Percentiles rank a stretch among this genome's conserved stretches.
Evolutionary conservation across 2,113 vertebrate species (phyloP).

Genomic region (Apteryx mantelli): DNA sequence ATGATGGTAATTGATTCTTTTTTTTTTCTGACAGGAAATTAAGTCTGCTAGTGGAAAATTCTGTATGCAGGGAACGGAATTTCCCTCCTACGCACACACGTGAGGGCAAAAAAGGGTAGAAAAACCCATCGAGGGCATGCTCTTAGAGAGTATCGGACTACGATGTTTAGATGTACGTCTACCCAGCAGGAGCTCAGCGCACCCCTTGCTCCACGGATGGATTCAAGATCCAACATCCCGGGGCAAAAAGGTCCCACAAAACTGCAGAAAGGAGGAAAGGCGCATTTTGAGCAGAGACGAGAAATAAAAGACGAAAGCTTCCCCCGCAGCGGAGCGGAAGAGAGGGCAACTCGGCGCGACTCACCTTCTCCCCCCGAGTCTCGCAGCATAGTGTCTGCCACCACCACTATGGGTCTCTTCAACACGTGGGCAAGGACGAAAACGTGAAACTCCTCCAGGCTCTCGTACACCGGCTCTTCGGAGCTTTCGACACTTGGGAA

Average conservation of each 20-base stretch:
- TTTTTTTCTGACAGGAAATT: not conserved
- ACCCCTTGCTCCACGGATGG: rapidly evolving
- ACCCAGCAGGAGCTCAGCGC: not conserved
- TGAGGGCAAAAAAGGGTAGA: rapidly evolving
- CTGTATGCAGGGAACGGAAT: rapidly evolving
- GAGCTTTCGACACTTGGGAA: slow-evolving; percentile 84
- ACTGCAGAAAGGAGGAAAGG: rapidly evolving
- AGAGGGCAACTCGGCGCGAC: not conserved
- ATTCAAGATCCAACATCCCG: rapidly evolving
- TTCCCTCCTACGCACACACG: not conserved
- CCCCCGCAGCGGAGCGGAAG: not conserved
- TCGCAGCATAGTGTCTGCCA: slow-evolving; percentile 97
- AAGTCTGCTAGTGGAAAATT: not conserved
- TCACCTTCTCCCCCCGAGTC: slow-evolving; percentile 96
- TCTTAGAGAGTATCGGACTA: rapidly evolving
- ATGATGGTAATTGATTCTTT: not conserved
- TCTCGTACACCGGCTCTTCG: slow-evolving; percentile 96
- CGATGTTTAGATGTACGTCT: rapidly evolving
- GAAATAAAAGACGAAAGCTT: not conserved
- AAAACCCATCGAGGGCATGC: rapidly evolving
- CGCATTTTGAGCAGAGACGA: rapidly evolving
- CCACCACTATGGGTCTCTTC: slow-evolving; percentile 92
- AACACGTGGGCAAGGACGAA: slow-evolving; percentile 95
- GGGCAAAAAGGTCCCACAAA: not conserved
- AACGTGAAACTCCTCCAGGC: slow-evolving; percentile 96